Percentiles rank a stretch among this genome's conserved stretches.
phyloP scores from a whole-genome alignment of 2,113 vertebrate genomes.

The Polypterus bichir region DNA sequence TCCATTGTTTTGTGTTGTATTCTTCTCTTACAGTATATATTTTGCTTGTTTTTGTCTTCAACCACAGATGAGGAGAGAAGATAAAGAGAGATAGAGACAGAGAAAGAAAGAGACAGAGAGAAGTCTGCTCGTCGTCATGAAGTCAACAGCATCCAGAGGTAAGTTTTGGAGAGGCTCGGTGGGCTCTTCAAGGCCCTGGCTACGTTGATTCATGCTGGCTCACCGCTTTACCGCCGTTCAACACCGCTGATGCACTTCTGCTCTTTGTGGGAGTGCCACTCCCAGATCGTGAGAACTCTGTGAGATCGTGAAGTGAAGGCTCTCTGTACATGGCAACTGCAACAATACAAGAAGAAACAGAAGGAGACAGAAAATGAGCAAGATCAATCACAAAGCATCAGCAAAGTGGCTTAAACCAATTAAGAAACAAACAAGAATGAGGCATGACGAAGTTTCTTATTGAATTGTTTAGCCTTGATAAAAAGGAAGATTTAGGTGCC shows the following conservation, averaged over 20 bases:
- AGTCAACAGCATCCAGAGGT: conserved; percentile 85
- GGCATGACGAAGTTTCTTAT: too few relatives aligned
- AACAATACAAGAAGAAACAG: conserved; percentile 29
- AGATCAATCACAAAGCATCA: too few relatives aligned
- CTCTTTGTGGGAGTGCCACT: conserved; percentile 97
- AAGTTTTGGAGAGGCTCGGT: conserved; percentile 70
- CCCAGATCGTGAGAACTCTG: conserved; percentile 92
- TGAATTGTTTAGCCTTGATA: too few relatives aligned
- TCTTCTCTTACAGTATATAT: conserved; percentile 14
- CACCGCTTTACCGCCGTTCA: conserved; percentile 94
- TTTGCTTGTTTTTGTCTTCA: conserved; percentile 48
- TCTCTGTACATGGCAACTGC: conserved; percentile 98
- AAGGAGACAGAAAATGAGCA: too few relatives aligned
- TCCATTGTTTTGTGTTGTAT: conserved; percentile 3
- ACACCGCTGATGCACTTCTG: conserved; percentile 87
- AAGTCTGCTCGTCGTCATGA: conserved; percentile 60
- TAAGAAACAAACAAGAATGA: too few relatives aligned
- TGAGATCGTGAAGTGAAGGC: conserved; percentile 92
- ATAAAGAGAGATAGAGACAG: conserved; percentile 26
- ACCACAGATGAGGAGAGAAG: conserved; percentile 48
- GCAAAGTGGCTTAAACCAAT: background rate
- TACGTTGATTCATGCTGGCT: conserved; percentile 97
- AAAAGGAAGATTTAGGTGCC: too few relatives aligned
- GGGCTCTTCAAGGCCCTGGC: conserved; percentile 54
- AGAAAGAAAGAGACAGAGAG: conserved; percentile 27